Evolutionary conservation across 1,140 invertebrate species (phyloP), one percentile per base, ranked within the genome.

Genomic region (Nephotettix cincticeps): DNA sequence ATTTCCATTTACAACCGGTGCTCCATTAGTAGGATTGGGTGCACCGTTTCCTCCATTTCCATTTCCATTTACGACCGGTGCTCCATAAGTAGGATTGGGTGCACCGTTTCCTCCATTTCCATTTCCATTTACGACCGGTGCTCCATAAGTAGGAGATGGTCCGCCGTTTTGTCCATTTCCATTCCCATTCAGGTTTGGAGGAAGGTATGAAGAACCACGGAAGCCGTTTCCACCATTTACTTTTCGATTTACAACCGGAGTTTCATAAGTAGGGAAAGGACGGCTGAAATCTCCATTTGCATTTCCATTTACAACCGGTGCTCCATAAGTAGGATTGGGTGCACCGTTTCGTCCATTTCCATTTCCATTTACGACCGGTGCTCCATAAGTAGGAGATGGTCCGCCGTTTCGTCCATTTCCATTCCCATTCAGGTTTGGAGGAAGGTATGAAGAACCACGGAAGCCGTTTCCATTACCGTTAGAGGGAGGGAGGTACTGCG

Each of bases 1-100:
- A 51, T 66, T 72, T 69, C 77, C 77, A 68, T 74, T 75, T 3
- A n/a, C n/a, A n/a, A n/a, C n/a, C n/a, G 80, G 78, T 32, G 79
- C 61, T 21, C 79, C 77, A 30, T 82, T 80, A 54, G 72, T 76
- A 17, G 56, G 69, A 0, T 75, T 77, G 11, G 73, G 74, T 25
- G 72, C 75, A n/a, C 75, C 75, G 3, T 72, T 74, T 67, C 68
- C 69, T n/a, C 79, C 77, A 43, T 75, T 71, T 17, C 68, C 67
- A 21, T 66, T 68, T 21, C 68, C 21, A 11, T 45, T 45, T 29
- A 23, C 21, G 23, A 28, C 65, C n/a, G 69, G 43, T 71, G 29
- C 67, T 40, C 47, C 71, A 64, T 71, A 75, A 69, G 70, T 28
- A 30, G 70, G 51, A 6, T 63, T 56, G 2, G 63, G 70, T 32